phyloP scores from a whole-genome alignment of 2,888 invertebrate genomes.

The Nymphalis polychloros region DNA sequence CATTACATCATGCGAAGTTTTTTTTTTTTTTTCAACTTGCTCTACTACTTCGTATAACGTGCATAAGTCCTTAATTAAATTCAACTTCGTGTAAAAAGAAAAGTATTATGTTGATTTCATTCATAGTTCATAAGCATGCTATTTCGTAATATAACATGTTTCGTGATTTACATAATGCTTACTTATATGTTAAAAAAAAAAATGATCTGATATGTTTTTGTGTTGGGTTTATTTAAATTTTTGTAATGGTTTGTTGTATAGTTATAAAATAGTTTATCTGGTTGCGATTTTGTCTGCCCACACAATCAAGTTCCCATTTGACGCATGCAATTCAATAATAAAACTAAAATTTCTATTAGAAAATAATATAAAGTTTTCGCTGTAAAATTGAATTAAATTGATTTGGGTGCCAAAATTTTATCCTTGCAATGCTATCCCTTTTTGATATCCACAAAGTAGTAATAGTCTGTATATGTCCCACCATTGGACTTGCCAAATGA shows the following conservation, averaged over 20 bases:
- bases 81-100: conserved; percentile 17
- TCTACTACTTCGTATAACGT: conserved; percentile 16
- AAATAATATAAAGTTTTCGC: no score
- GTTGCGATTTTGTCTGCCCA: no score
- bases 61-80: conserved; percentile 26
- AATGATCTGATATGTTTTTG: neutral
- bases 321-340: no score
- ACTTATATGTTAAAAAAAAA: conserved; percentile 7
- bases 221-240: conserved; percentile 16
- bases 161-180: conserved; percentile 12
- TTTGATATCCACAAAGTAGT: no score
- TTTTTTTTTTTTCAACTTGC: conserved; percentile 18
- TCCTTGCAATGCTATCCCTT: no score
- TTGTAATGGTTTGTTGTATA: neutral
- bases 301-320: no score
- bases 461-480: no score
- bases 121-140: conserved; percentile 29
- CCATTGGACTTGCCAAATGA: no score
- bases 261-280: no score
- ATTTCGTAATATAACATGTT: conserved; percentile 24
- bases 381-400: no score
- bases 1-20: conserved; percentile 38
- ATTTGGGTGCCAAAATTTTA: no score
- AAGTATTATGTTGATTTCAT: conserved; percentile 23
- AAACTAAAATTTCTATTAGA: no score